phyloP scores from a whole-genome alignment of 1,140 invertebrate genomes.

The Trichonephila clavipes region DNA sequence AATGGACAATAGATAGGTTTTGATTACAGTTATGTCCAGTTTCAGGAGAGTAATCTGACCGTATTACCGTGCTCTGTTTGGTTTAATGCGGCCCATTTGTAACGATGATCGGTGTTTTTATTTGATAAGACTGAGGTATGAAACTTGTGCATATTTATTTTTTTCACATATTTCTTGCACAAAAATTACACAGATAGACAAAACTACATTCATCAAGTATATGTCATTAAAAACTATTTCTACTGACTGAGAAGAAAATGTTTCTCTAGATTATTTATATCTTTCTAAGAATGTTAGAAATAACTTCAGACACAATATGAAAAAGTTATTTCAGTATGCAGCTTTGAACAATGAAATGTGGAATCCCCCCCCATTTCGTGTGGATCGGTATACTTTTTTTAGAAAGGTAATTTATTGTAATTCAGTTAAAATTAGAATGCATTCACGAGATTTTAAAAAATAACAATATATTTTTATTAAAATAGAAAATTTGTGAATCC shows the following conservation, averaged over 20 bases:
- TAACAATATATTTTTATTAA: too few species aligned
- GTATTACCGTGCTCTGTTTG: conserved; percentile 15
- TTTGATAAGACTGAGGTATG: background rate
- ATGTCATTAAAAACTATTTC: background rate
- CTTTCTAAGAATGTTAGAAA: background rate
- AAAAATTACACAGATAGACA: background rate
- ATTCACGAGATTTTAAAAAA: too few species aligned
- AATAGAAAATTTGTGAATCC: too few species aligned
- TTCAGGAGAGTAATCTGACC: conserved; percentile 37
- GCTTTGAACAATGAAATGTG: too few species aligned
- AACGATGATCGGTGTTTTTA: conserved; percentile 2
- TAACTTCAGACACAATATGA: too few species aligned
- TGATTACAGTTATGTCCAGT: conserved; percentile 24
- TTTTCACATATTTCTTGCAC: background rate
- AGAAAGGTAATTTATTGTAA: too few species aligned
- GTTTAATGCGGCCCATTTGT: conserved; percentile 21
- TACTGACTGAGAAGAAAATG: background rate
- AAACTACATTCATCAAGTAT: background rate
- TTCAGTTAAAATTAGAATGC: too few species aligned
- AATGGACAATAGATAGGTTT: conserved; percentile 1
- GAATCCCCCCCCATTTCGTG: too few species aligned
- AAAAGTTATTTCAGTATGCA: too few species aligned
- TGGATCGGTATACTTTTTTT: too few species aligned
- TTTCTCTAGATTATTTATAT: background rate
- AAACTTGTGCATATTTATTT: background rate